Percentiles rank a stretch among this genome's conserved stretches.
Conservation (phyloP, 2,797 vertebrate genomes). For the Ptychobarbus kaznakovi region DNA sequence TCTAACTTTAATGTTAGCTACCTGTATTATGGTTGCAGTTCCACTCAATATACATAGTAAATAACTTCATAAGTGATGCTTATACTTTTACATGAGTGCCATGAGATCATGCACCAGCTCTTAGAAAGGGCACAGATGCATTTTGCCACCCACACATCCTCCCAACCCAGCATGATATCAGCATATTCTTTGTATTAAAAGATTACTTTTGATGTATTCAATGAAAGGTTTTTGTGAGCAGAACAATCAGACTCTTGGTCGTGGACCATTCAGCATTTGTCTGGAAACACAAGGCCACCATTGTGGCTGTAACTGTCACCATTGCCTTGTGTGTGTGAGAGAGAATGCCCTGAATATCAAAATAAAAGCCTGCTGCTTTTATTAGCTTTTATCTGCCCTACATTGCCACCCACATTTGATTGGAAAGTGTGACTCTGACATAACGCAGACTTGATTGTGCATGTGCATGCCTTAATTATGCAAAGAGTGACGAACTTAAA, state of each 20-base stretch:
- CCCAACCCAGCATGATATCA: not conserved
- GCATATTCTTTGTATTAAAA: constrained; percentile 34
- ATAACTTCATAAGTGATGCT: constrained; percentile 3
- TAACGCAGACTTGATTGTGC: constrained; percentile 6
- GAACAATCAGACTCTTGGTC: constrained; percentile 44
- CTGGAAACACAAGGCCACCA: constrained; percentile 40
- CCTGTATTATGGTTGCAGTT: not conserved
- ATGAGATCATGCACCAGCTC: constrained; percentile 14
- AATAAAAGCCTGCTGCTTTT: constrained; percentile 63
- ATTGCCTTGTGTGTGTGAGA: not conserved
- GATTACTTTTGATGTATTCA: constrained; percentile 30
- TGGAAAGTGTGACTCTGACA: constrained; percentile 24
- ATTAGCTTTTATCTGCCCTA: constrained; percentile 65
- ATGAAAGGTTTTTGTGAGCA: constrained; percentile 10
- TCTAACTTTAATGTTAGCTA: not conserved
- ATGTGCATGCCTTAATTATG: not conserved
- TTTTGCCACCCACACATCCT: constrained; percentile 21
- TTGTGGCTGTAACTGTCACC: constrained; percentile 38
- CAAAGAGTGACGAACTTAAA: not conserved
- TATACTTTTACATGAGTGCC: constrained; percentile 15
- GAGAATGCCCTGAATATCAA: constrained; percentile 68
- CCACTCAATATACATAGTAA: not conserved
- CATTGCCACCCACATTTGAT: constrained; percentile 51
- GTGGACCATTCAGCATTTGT: constrained; percentile 30
- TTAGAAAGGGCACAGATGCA: not conserved